Percentiles rank a stretch among this genome's conserved stretches.
Evolutionary conservation across 2,888 invertebrate genomes (phyloP).

Genomic region (Brassicogethes aeneus): DNA sequence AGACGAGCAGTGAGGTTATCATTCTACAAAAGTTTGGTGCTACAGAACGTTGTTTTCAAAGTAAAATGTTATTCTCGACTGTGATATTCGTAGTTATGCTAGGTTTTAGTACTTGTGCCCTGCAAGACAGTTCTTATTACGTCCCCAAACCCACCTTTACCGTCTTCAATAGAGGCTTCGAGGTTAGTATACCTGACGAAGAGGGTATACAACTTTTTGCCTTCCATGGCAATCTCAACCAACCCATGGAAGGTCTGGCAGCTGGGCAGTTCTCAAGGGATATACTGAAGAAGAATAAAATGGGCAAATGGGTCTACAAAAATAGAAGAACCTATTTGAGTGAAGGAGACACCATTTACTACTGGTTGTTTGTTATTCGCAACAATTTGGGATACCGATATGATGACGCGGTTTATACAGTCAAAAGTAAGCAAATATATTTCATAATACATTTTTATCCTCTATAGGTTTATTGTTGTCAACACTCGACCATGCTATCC

Average conservation of each 20-base stretch:
- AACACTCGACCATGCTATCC: no score
- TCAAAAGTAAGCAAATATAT: constrained; percentile 17
- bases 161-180: constrained; percentile 25
- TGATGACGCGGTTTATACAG: constrained; percentile 23
- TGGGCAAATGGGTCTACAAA: constrained; percentile 30
- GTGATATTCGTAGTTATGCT: no score
- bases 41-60: no score
- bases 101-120: no score
- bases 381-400: constrained; percentile 29
- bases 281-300: constrained; percentile 17
- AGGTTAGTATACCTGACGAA: constrained; percentile 38
- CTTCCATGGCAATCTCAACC: constrained; percentile 41
- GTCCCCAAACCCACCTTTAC: constrained; percentile 35
- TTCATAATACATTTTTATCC: no score
- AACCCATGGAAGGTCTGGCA: constrained; percentile 26
- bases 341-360: constrained; percentile 33
- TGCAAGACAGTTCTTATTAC: constrained; percentile 20
- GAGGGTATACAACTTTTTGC: constrained; percentile 37
- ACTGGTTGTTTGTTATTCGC: constrained; percentile 35
- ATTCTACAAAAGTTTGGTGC: no score
- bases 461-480: no score
- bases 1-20: no score
- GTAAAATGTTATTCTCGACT: no score
- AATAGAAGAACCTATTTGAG: constrained; percentile 23
- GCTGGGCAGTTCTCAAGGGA: constrained; percentile 32